phyloP scores from a whole-genome alignment of 2,888 invertebrate species.

The Dasypolia templi region DNA sequence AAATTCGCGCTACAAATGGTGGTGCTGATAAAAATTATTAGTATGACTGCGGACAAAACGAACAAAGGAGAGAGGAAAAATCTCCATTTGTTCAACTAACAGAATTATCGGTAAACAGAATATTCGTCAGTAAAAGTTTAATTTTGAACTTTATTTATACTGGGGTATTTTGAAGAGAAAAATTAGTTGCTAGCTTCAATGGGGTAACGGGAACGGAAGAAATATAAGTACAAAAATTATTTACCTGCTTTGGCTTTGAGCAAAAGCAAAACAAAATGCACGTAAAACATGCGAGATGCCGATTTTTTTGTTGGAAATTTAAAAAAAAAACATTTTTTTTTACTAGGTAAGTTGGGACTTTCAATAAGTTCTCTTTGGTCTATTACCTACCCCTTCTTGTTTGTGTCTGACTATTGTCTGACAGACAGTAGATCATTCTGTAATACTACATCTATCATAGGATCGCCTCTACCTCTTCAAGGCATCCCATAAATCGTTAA shows the following conservation, averaged over 20 bases:
- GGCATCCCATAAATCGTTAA: neutral
- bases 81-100: conserved; percentile 40
- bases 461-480: neutral
- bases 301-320: neutral
- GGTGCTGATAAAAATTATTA: conserved; percentile 56
- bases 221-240: conserved; percentile 22
- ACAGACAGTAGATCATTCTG: neutral
- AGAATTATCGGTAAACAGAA: conserved; percentile 50
- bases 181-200: conserved; percentile 8
- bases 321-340: no score
- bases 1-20: conserved; percentile 59
- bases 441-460: neutral
- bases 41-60: conserved; percentile 51
- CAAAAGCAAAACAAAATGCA: neutral
- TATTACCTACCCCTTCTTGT: neutral
- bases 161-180: conserved; percentile 16
- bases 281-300: neutral
- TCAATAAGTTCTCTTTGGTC: no score
- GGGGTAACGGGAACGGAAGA: neutral
- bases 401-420: no score
- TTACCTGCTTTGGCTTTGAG: conserved; percentile 10
- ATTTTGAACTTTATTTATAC: conserved; percentile 23
- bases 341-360: neutral
- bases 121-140: conserved; percentile 20
- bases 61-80: conserved; percentile 40